A percentile compares a stretch with the other conserved stretches of the same genome.
Conservation (phyloP, 2,888 invertebrate genomes). For the Euphydryas editha region DNA sequence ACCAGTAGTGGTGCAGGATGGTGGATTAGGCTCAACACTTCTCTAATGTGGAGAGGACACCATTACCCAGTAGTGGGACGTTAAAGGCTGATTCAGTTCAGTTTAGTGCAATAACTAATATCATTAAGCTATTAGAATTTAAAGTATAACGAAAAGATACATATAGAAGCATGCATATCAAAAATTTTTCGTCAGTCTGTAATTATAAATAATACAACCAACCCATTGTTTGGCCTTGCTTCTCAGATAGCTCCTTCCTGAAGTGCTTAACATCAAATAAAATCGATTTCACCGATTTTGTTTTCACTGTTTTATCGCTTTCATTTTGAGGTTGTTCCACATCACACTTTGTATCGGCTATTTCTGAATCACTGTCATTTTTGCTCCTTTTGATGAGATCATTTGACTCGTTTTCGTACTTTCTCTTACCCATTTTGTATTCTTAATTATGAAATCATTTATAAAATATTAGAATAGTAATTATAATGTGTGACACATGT, state of each 20-base stretch:
- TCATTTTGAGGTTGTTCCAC: slow-evolving; percentile 61
- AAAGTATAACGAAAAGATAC: too few relatives aligned
- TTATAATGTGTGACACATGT: slow-evolving; percentile 39
- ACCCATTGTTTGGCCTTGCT: slow-evolving; percentile 83
- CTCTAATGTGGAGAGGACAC: too few relatives aligned
- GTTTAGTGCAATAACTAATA: too few relatives aligned
- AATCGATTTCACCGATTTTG: slow-evolving; percentile 51
- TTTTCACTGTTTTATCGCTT: slow-evolving; percentile 43
- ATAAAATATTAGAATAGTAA: neutral
- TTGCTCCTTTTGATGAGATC: slow-evolving; percentile 56
- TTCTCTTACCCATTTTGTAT: slow-evolving; percentile 66
- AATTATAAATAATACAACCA: slow-evolving; percentile 42
- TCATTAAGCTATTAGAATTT: too few relatives aligned
- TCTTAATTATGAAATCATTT: slow-evolving; percentile 14
- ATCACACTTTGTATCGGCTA: slow-evolving; percentile 41
- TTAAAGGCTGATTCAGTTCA: too few relatives aligned
- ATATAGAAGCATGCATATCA: too few relatives aligned
- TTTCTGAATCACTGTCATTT: slow-evolving; percentile 47
- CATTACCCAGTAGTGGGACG: too few relatives aligned
- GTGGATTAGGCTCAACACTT: too few relatives aligned
- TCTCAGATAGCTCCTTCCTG: slow-evolving; percentile 79
- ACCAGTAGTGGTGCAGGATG: too few relatives aligned
- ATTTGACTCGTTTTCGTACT: slow-evolving; percentile 57
- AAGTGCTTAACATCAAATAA: slow-evolving; percentile 85
- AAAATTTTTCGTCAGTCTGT: too few relatives aligned